Percentiles rank a stretch among this genome's conserved stretches.
These are phyloP conservation scores for Mimachlamys varia DNA, from an alignment of 2,888 invertebrate genomes.

Conservation along the genomic window DNA sequence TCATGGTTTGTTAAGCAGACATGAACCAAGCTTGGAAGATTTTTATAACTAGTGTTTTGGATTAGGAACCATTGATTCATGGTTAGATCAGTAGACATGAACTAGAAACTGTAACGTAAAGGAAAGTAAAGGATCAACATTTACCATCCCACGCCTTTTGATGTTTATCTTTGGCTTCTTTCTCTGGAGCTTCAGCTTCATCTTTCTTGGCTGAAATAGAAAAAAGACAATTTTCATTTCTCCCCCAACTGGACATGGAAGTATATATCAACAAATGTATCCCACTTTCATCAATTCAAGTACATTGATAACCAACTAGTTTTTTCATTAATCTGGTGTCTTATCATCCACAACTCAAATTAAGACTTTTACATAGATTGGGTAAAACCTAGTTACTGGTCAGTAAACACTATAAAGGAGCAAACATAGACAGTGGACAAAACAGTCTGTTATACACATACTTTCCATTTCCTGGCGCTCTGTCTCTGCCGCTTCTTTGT, in stretches of 20 bases:
- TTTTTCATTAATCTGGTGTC: too few relatives aligned
- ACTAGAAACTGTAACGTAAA: too few relatives aligned
- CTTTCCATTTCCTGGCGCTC: conserved; percentile 68
- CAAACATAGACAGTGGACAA: neutral
- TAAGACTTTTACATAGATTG: too few relatives aligned
- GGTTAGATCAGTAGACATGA: too few relatives aligned
- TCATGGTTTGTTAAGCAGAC: too few relatives aligned
- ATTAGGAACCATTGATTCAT: too few relatives aligned
- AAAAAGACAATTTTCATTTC: conserved; percentile 12
- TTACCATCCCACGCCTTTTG: conserved; percentile 81
- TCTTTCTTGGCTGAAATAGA: conserved; percentile 76
- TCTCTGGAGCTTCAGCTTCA: conserved; percentile 90
- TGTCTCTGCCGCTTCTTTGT: conserved; percentile 61
- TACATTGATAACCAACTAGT: too few relatives aligned
- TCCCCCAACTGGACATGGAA: neutral
- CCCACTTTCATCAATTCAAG: neutral
- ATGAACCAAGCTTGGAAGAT: too few relatives aligned
- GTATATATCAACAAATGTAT: neutral
- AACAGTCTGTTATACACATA: conserved; percentile 50
- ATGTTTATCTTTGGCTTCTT: conserved; percentile 85
- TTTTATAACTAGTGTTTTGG: too few relatives aligned
- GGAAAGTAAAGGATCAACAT: too few relatives aligned
- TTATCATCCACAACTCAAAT: too few relatives aligned
- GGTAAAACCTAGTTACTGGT: too few relatives aligned
- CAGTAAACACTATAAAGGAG: neutral